Conservation (phyloP, 2,113 vertebrate species). For the Cebus imitator region DNA sequence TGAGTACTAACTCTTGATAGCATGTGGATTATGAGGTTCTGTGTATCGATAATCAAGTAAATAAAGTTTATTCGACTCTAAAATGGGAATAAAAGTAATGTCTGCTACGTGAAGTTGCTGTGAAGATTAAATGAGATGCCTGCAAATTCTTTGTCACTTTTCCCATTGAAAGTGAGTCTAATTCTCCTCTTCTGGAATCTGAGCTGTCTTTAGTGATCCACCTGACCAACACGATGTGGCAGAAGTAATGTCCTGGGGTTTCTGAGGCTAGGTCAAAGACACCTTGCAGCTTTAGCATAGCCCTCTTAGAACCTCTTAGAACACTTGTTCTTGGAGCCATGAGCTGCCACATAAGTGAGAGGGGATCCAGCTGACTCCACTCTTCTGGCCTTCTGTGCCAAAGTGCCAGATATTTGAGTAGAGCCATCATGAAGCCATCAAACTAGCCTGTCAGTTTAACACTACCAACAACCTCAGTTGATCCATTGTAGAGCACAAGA, state of each 20-base stretch:
- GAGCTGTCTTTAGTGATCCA: background rate
- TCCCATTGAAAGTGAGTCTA: background rate
- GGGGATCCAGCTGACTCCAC: background rate
- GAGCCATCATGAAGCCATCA: background rate
- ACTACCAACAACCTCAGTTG: background rate
- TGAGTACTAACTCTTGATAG: background rate
- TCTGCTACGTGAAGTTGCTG: background rate
- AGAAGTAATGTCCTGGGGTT: background rate
- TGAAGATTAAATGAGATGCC: background rate
- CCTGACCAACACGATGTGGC: background rate
- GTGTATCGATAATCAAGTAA: background rate
- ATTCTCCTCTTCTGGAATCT: background rate
- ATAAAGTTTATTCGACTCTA: background rate
- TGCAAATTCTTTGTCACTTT: background rate
- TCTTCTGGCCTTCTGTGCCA: background rate
- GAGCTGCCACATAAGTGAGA: background rate
- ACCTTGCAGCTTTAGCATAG: background rate
- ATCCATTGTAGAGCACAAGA: background rate
- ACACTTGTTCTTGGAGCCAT: background rate
- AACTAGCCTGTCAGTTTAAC: background rate
- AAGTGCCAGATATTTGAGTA: background rate
- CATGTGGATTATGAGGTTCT: background rate
- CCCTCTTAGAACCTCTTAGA: background rate
- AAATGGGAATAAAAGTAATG: background rate
- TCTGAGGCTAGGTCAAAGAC: background rate